A percentile compares a stretch with the other conserved stretches of the same genome.
These are phyloP conservation scores for Eriocheir sinensis DNA, from an alignment of 1,140 invertebrate species.

Conservation along the genomic window DNA sequence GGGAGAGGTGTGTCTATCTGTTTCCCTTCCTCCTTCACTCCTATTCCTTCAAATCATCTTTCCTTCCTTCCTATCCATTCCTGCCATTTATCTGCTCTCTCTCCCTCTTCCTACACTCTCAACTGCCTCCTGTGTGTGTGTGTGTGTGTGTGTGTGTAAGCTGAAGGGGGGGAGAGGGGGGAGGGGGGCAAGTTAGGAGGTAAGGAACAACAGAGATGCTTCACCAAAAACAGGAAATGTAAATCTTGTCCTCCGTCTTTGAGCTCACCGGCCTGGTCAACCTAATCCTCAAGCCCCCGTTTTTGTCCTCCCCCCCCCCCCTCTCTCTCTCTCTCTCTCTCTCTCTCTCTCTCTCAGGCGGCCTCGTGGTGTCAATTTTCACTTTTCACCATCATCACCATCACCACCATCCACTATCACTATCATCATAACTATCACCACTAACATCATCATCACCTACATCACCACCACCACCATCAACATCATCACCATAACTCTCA, in stretches of 20 bases:
- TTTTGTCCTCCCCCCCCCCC: slow-evolving; percentile 3
- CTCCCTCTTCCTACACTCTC: no score
- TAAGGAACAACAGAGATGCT: slow-evolving; percentile 37
- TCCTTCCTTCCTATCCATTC: background rate
- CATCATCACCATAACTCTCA: background rate
- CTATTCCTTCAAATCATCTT: background rate
- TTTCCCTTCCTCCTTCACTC: background rate
- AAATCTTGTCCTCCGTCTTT: slow-evolving; percentile 55
- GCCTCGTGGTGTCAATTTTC: background rate
- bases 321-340: background rate
- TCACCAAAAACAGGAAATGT: slow-evolving; percentile 60
- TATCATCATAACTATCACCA: background rate
- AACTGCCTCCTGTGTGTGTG: slow-evolving; percentile 30
- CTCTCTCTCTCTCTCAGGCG: background rate
- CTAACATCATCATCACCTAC: background rate
- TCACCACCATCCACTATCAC: background rate
- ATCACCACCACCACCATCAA: background rate
- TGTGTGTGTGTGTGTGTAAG: background rate
- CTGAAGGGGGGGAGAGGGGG: background rate
- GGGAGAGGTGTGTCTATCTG: background rate
- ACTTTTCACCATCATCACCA: background rate
- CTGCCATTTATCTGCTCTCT: no score
- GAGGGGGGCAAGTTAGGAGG: background rate
- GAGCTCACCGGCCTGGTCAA: slow-evolving; percentile 40
- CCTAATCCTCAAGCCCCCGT: slow-evolving; percentile 46